These are phyloP conservation scores for Oryzias celebensis DNA, from an alignment of 2,113 vertebrate genomes.

Conservation along the genomic window DNA sequence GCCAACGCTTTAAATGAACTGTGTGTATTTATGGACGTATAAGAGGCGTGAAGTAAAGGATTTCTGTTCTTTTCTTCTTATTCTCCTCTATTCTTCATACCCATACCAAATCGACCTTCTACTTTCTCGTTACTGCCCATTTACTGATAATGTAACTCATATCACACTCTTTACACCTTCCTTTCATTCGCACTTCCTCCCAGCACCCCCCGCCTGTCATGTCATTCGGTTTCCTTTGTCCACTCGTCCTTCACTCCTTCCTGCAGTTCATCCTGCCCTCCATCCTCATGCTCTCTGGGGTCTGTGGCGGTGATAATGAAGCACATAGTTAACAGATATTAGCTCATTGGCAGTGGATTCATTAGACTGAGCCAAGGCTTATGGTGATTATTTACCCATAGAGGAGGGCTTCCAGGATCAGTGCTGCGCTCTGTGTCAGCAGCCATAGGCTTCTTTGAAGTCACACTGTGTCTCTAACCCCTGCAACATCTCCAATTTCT, in stretches of 20 bases:
- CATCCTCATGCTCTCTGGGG: slow-evolving; percentile 52
- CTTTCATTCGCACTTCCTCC: slow-evolving; percentile 34
- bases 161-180: slow-evolving; percentile 28
- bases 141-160: slow-evolving; percentile 24
- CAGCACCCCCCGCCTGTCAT: slow-evolving; percentile 13
- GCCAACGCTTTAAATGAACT: slow-evolving; percentile 9
- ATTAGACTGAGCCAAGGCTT: slow-evolving; percentile 68
- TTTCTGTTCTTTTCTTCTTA: slow-evolving; percentile 39
- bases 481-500: slow-evolving; percentile 43
- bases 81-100: slow-evolving; percentile 56
- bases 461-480: slow-evolving; percentile 39
- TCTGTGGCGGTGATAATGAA: slow-evolving; percentile 68
- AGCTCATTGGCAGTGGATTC: slow-evolving; percentile 68
- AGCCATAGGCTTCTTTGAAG: slow-evolving; percentile 62
- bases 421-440: slow-evolving; percentile 47
- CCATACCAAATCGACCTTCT: slow-evolving; percentile 47
- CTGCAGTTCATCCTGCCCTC: slow-evolving; percentile 49
- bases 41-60: slow-evolving; percentile 41
- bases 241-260: slow-evolving; percentile 62
- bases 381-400: slow-evolving; percentile 72
- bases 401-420: slow-evolving; percentile 57
- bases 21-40: slow-evolving; percentile 22
- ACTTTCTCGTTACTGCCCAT: slow-evolving; percentile 34
- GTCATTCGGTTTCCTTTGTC: slow-evolving; percentile 60
- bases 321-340: slow-evolving; percentile 70